Conservation (phyloP, 2,888 invertebrate genomes). For the Pycnomerus fuliginosus region DNA sequence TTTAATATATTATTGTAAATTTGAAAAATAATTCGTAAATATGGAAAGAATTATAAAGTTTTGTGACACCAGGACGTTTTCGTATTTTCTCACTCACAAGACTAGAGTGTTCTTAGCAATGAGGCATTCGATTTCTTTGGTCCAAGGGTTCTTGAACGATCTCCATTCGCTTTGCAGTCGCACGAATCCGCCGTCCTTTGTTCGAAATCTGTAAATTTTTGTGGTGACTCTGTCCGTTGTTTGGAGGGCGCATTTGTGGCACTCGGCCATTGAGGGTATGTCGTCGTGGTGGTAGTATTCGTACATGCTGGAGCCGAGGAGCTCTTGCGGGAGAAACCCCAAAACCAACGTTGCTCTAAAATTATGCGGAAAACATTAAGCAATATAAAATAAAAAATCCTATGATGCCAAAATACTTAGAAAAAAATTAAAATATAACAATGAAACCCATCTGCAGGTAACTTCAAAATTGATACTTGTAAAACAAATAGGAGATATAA, state of each 20-base stretch:
- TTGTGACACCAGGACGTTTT: too few species aligned
- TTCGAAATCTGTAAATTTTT: constrained; percentile 75
- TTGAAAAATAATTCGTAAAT: too few species aligned
- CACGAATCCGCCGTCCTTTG: constrained; percentile 73
- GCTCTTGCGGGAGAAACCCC: constrained; percentile 90
- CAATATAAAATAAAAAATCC: too few species aligned
- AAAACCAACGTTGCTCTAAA: constrained; percentile 81
- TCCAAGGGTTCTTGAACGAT: constrained; percentile 92
- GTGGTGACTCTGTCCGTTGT: constrained; percentile 64
- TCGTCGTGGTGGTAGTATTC: constrained; percentile 87
- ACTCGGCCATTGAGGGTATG: constrained; percentile 74
- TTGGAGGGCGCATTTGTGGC: constrained; percentile 78
- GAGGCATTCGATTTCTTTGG: constrained; percentile 89
- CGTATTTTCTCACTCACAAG: constrained; percentile 55
- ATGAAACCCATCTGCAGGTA: too few species aligned
- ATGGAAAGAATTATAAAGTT: too few species aligned
- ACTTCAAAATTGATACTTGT: too few species aligned
- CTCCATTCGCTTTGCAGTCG: constrained; percentile 83
- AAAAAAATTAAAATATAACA: too few species aligned
- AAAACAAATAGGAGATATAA: too few species aligned
- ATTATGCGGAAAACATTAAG: background rate
- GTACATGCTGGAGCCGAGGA: constrained; percentile 89
- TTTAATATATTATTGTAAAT: too few species aligned
- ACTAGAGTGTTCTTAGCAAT: constrained; percentile 83
- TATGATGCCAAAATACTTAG: too few species aligned